These are phyloP conservation scores for Apis florea DNA, from an alignment of 1,140 invertebrate species.

Conservation along the genomic window DNA sequence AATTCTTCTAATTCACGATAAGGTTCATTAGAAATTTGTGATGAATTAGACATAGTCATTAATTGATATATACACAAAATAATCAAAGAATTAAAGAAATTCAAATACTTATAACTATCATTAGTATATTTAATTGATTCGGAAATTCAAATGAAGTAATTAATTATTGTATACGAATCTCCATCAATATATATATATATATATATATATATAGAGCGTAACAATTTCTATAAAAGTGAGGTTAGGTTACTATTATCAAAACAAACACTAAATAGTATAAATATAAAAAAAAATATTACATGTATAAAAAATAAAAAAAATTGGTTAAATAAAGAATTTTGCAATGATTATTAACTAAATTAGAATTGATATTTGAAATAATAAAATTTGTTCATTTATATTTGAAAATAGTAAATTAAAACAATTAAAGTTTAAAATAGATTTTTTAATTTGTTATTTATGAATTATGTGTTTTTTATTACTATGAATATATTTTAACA, in stretches of 20 bases:
- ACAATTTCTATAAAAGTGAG: not conserved
- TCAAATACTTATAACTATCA: not conserved
- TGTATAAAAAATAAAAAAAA: not conserved
- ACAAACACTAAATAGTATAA: not conserved
- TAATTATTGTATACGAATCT: conserved; percentile 19
- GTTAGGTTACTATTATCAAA: conserved; percentile 11
- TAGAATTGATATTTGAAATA: not conserved
- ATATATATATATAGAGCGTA: conserved; percentile 26
- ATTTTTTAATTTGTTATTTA: not conserved
- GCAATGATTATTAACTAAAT: not conserved
- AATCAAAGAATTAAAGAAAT: not conserved
- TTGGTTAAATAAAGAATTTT: not conserved
- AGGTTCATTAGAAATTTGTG: conserved; percentile 69
- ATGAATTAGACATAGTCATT: conserved; percentile 65
- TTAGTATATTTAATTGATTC: not conserved
- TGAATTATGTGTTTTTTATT: no score
- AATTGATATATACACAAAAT: not conserved
- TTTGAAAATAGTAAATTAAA: not conserved
- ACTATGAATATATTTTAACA: not conserved
- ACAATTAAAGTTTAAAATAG: not conserved
- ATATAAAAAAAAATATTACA: not conserved
- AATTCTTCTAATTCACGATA: conserved; percentile 73
- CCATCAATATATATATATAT: conserved; percentile 17
- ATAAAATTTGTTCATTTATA: not conserved
- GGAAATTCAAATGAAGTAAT: not conserved